These are phyloP conservation scores for Diaperis boleti DNA, from an alignment of 2,888 invertebrate species.

Conservation along the genomic window DNA sequence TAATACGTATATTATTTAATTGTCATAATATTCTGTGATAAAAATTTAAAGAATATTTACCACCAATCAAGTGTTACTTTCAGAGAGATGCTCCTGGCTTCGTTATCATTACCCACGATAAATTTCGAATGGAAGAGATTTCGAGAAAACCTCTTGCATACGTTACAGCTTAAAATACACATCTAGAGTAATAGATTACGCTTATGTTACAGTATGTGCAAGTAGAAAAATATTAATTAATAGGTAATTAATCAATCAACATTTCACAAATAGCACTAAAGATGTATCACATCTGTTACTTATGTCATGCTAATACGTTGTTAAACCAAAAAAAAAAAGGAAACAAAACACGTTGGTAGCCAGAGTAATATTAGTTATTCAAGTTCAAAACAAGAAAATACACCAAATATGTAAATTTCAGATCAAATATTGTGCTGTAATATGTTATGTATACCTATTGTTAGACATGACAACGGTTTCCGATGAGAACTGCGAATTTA, in stretches of 20 bases:
- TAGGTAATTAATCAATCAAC: slow-evolving; percentile 55
- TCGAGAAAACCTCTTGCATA: slow-evolving; percentile 41
- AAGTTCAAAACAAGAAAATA: neutral
- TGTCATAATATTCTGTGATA: slow-evolving; percentile 64
- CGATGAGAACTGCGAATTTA: slow-evolving; percentile 26
- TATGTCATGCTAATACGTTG: slow-evolving; percentile 30
- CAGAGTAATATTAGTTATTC: neutral
- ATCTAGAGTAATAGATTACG: slow-evolving; percentile 54
- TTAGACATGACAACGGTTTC: slow-evolving; percentile 8
- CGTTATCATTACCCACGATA: slow-evolving; percentile 44
- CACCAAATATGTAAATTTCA: slow-evolving; percentile 5
- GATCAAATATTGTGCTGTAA: slow-evolving; percentile 14
- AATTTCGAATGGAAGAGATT: slow-evolving; percentile 37
- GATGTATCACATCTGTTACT: slow-evolving; percentile 49
- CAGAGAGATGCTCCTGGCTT: slow-evolving; percentile 59
- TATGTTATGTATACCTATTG: slow-evolving; percentile 6
- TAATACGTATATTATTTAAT: slow-evolving; percentile 64
- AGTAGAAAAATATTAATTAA: slow-evolving; percentile 66
- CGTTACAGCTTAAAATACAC: slow-evolving; percentile 51
- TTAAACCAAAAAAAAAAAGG: slow-evolving; percentile 8
- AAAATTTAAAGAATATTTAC: slow-evolving; percentile 63
- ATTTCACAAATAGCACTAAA: slow-evolving; percentile 41
- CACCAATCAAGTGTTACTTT: slow-evolving; percentile 58
- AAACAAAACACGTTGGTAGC: slow-evolving; percentile 8
- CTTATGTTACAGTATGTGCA: slow-evolving; percentile 65